A percentile compares a stretch with the other conserved stretches of the same genome.
phyloP scores from a whole-genome alignment of 1,140 invertebrate genomes.

The Hirudo medicinalis region DNA sequence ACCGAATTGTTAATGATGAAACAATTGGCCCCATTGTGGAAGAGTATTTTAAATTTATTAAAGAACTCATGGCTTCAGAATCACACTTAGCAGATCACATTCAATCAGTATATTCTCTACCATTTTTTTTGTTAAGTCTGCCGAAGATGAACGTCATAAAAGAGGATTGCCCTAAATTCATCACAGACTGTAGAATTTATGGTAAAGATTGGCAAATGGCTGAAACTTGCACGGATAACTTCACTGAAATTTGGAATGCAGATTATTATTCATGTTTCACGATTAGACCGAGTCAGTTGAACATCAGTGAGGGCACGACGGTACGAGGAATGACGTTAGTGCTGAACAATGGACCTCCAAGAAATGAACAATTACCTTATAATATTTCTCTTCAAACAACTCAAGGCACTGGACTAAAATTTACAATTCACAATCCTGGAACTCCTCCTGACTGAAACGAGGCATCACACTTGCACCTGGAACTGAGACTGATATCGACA shows the following conservation, averaged over 20 bases:
- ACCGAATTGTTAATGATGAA: neutral
- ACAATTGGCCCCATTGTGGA: no score
- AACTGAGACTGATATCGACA: neutral
- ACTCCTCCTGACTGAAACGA: neutral
- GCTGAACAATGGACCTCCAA: neutral
- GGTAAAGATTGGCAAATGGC: neutral
- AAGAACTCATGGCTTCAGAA: no score
- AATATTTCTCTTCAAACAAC: neutral
- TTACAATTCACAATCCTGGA: neutral
- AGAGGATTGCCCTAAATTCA: neutral
- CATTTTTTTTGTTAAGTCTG: neutral
- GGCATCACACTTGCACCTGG: neutral
- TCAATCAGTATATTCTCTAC: neutral
- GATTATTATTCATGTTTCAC: neutral
- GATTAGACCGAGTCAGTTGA: neutral
- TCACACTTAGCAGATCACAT: no score
- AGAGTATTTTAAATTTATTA: no score
- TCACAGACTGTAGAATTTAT: neutral
- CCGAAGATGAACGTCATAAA: neutral
- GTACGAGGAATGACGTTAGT: neutral
- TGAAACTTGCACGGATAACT: neutral
- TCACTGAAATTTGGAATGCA: constrained; percentile 4
- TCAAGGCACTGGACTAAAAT: neutral
- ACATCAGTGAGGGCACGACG: neutral
- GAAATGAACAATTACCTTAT: neutral